A percentile compares a stretch with the other conserved stretches of the same genome.
Evolutionary conservation across 2,113 vertebrate species (phyloP).

Genomic region (Aspiorhynchus laticeps): DNA sequence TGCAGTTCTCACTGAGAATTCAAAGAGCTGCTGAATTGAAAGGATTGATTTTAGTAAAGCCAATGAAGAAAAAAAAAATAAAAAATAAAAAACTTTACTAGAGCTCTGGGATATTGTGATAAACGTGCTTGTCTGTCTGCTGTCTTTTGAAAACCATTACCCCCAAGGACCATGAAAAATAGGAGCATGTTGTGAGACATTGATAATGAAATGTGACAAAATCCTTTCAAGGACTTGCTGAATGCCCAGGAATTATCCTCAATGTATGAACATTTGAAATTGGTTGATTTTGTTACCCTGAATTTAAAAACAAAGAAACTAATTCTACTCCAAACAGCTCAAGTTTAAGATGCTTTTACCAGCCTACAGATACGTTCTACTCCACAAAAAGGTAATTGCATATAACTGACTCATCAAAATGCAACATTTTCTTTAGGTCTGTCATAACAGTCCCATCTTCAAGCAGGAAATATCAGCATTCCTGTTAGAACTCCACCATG

Average conservation of each 20-base stretch:
- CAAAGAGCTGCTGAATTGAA: background rate
- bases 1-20: background rate
- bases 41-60: background rate
- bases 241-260: background rate
- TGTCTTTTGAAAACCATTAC: constrained; percentile 15
- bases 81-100: background rate
- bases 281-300: background rate
- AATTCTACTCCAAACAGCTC: background rate
- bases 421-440: background rate
- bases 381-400: background rate
- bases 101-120: background rate
- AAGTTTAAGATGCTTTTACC: background rate
- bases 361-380: background rate
- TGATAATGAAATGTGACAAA: background rate
- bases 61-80: background rate
- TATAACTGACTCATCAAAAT: background rate
- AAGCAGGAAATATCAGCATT: background rate
- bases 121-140: background rate
- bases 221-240: constrained; percentile 7
- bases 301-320: background rate
- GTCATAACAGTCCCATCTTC: background rate
- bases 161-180: constrained; percentile 7
- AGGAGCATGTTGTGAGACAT: background rate
- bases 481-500: background rate
- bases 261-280: background rate